Percentiles rank a stretch among this genome's conserved stretches.
Evolutionary conservation across 2,888 invertebrate genomes (phyloP).

Genomic region (Ormyrus pomaceus): DNA sequence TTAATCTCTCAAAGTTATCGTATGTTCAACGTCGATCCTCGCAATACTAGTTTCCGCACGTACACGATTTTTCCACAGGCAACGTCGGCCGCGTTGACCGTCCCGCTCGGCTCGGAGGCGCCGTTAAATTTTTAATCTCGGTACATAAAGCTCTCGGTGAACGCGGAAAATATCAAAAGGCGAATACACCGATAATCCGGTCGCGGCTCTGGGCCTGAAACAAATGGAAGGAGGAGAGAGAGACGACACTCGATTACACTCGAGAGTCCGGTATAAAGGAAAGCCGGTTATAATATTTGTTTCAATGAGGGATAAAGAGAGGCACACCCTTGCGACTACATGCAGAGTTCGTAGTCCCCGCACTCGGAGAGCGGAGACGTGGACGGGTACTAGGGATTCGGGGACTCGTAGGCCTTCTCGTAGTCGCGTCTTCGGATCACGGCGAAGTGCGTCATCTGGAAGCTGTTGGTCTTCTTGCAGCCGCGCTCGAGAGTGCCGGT

Average conservation of each 20-base stretch:
- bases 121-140: background rate
- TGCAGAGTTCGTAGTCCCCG: constrained; percentile 73
- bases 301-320: constrained; percentile 22
- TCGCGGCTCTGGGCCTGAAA: background rate
- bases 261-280: no score
- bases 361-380: constrained; percentile 73
- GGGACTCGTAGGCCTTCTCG: constrained; percentile 77
- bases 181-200: background rate
- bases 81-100: background rate
- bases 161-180: constrained; percentile 6
- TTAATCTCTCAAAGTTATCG: background rate
- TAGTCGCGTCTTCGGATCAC: constrained; percentile 89
- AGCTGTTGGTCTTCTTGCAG: constrained; percentile 84
- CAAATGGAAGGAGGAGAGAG: no score
- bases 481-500: constrained; percentile 91
- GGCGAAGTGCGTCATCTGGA: constrained; percentile 92
- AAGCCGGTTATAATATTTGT: background rate
- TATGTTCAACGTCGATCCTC: background rate
- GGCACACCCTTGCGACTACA: constrained; percentile 64
- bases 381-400: constrained; percentile 74
- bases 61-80: background rate
- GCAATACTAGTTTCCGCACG: constrained; percentile 1
- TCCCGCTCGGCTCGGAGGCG: background rate
- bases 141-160: background rate
- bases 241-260: no score